Conservation (phyloP, 2,888 invertebrate species). For the Chaetogeoica ovagalla region DNA sequence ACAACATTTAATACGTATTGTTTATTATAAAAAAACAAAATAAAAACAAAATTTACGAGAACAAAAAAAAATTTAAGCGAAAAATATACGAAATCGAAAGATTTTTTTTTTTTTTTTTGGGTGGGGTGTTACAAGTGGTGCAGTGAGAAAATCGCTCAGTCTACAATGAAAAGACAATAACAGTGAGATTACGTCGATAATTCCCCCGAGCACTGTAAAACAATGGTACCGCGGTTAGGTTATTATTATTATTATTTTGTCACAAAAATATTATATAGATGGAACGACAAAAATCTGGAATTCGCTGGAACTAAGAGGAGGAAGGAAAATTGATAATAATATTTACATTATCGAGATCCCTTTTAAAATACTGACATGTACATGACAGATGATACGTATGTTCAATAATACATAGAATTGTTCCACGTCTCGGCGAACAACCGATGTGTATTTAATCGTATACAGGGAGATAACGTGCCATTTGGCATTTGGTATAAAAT, state of each 20-base stretch:
- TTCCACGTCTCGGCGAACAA: slow-evolving; percentile 29
- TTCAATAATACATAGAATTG: slow-evolving; percentile 33
- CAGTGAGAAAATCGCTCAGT: neutral
- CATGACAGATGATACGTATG: slow-evolving; percentile 32
- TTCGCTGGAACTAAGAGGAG: neutral
- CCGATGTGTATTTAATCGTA: slow-evolving; percentile 15
- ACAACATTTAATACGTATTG: no score
- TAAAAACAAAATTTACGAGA: no score
- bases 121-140: no score
- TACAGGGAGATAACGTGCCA: no score
- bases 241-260: neutral
- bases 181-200: slow-evolving; percentile 24
- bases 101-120: no score
- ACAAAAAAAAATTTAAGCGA: no score
- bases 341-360: slow-evolving; percentile 4
- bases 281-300: slow-evolving; percentile 32
- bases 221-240: neutral
- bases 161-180: slow-evolving; percentile 12
- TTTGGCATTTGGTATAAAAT: slow-evolving; percentile 17
- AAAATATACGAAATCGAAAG: neutral
- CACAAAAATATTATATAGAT: slow-evolving; percentile 3
- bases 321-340: slow-evolving; percentile 36
- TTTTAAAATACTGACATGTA: slow-evolving; percentile 21
- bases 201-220: slow-evolving; percentile 19
- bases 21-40: no score